Base-by-base conservation (phyloP, 2,888 invertebrate species). In the Lysandra bellargus region DNA sequence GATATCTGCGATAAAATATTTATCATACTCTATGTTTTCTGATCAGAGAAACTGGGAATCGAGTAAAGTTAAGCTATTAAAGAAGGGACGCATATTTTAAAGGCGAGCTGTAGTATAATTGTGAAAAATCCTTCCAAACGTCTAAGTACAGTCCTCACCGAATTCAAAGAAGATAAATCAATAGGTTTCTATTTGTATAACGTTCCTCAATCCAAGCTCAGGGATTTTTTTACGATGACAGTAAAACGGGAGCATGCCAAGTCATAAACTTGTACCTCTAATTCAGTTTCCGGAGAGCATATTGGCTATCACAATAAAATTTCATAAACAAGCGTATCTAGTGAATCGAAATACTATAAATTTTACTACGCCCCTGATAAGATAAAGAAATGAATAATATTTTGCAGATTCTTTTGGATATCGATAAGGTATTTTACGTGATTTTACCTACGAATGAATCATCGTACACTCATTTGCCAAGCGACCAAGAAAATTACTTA, bases 301-400 rank as follows among this genome's bases (percentile, higher is more conserved):
- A 80, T 74, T 80, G 61, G 79, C 81, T 78, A 81, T 81, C 79
- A 72, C 80, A 72, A 79, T 80, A 76, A 76, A 80, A 81, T 79
- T 80, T 79, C 80, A 77, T 72, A 78, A 78, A 81, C 81, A 80
- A 80, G 80, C 80, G 80, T 81, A 80, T 80, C 80, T 79, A 40
- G 79, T 79, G 79, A 79, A 80, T 77, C 78, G 74, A 80, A 81
- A 80, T 79, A 78, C 80, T 61, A 80, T 80, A 81, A 81, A 80
- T 80, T 80, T 79, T 81, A 81, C 81, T 81, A 78, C 61, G 60
- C 77, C 76, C 69, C 76, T 40, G 78, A 79, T 72, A 49, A 72
- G 33, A 78, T 37, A 7, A 12, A 30, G 2, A 64, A 30, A 64
- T 61, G 23, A 61, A 61, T 7, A 23, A 64, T 64, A 3, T 12